Base-by-base conservation (phyloP, 2,797 vertebrate species). In the Thaleichthys pacificus region DNA sequence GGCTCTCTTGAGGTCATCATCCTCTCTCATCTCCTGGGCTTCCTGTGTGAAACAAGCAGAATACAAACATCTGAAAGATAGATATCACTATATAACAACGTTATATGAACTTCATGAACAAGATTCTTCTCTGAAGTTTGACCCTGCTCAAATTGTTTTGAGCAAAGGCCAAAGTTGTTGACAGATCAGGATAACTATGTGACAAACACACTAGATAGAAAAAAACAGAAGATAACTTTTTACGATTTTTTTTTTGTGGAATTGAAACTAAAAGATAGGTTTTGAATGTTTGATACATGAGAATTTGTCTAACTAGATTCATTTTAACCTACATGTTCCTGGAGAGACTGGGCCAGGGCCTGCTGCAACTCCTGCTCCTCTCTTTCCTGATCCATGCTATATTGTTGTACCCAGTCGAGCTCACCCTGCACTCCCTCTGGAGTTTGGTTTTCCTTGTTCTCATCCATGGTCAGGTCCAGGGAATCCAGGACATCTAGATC, bases 401-500 rank as follows among this genome's bases (percentile, higher is more conserved):
- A 98, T 80, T 98, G 97, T 82, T 98, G 97, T 68, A 98, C 94
- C 97, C 97, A 99, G 88, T 99, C 97, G 70, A 96, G 88, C 58
- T 99, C 97, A 6, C 95, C 95, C 87, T 96, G 95, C 81, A 89
- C 88, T 1, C 92, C 92, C 79, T 96, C 95, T 0, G 98, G 98
- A 77, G 98, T 99, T 92, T 99, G 97, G 90, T 99, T 99, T 91
- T 99, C 98, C 85, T 99, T 99, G 89, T 99, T 99, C 87, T 99
- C 97, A 86, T 99, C 98, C 94, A 97, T 98, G 66, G 95, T 93
- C 81, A 97, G 86, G 80, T 97, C 92, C 80, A 93, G 77, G 22
- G 93, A 93, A 32, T 92, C 89, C 78, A 92, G 80, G 26, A 88
- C 87, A 68, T 93, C 93, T 94, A 58, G 6, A 78, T 8, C 30